Base-by-base conservation (phyloP, 2,113 vertebrate species). In the Chaetops frenatus region DNA sequence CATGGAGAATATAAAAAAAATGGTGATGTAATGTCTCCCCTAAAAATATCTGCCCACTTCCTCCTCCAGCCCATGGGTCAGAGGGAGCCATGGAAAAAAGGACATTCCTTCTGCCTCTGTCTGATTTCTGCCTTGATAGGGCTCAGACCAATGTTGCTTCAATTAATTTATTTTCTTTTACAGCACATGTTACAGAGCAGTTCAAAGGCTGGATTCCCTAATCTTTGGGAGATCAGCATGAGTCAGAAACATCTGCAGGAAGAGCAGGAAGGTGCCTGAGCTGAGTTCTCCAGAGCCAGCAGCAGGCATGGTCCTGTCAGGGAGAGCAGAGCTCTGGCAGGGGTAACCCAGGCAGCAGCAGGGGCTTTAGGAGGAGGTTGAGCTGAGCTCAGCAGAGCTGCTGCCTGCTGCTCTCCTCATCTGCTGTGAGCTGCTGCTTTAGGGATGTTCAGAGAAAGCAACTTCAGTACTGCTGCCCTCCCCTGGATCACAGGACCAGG, bases 211-310 rank as follows among this genome's bases (percentile, higher is more conserved):
- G 66, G 42, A 15, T 61, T 76, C 45, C 53, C 71, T 82, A 76
- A 82, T 92, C 90, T 88, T 25, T 48, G 36, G 42, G 50, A 50
- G 61, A 91, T 87, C 78, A 60, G 73, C 53, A 67, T 80, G 92
- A 96, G 90, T 90, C 95, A 90, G 84, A 69, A 76, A 86, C 90
- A 94, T 76, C 82, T 90, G 94, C 70, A 82, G 92, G 92, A 78
- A 85, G 88, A 60, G 70, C 85, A 72, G 90, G 48, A 72, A 36
- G 79, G 88, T 88, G 57, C n/a, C 87, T 85, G 27, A 6, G 16
- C 28, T 11, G 78, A 3, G 0, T 60, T 8, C 79, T 50, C 57
- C 58, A 4, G 36, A 53, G 79, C 44, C 28, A 61, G 77, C 38
- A 17, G 15, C 0, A 0, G 62, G 70, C 51, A 44, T 0, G 1